These are phyloP conservation scores for Centropus bengalensis DNA, from an alignment of 2,113 vertebrate genomes.

Conservation along the genomic window DNA sequence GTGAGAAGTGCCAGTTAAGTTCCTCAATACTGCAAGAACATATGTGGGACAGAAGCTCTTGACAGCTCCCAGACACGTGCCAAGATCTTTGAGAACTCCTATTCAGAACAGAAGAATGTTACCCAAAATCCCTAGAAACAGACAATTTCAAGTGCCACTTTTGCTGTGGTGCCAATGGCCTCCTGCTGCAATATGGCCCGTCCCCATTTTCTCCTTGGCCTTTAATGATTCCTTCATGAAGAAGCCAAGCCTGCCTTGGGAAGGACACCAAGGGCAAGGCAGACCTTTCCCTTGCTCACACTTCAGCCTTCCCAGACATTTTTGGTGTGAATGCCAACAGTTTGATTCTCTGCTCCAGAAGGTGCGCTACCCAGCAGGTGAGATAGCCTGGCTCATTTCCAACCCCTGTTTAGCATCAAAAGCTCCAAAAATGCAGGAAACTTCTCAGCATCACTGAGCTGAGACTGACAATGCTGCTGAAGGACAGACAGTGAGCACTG, in stretches of 20 bases:
- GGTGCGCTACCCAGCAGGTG: background rate
- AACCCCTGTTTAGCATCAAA: background rate
- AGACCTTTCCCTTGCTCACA: background rate
- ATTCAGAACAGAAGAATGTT: constrained; percentile 41
- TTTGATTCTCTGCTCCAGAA: background rate
- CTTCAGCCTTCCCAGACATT: background rate
- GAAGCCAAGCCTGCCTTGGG: background rate
- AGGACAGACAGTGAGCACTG: background rate
- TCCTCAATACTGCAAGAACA: constrained; percentile 8
- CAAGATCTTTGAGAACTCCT: constrained; percentile 51
- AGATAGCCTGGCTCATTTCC: background rate
- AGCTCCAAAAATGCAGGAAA: background rate
- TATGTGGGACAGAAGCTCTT: constrained; percentile 57
- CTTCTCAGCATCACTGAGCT: background rate
- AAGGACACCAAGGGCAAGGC: background rate
- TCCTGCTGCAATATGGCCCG: background rate
- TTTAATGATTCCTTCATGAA: background rate
- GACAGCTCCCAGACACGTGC: constrained; percentile 27
- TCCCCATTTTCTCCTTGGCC: background rate
- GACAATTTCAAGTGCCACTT: constrained; percentile 32
- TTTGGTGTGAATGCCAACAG: background rate
- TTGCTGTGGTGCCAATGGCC: background rate
- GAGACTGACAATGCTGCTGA: background rate
- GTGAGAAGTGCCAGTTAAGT: background rate
- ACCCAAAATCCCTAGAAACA: constrained; percentile 47